Conservation (phyloP, 2,888 invertebrate species). For the Coronaproctus castanopsis region DNA sequence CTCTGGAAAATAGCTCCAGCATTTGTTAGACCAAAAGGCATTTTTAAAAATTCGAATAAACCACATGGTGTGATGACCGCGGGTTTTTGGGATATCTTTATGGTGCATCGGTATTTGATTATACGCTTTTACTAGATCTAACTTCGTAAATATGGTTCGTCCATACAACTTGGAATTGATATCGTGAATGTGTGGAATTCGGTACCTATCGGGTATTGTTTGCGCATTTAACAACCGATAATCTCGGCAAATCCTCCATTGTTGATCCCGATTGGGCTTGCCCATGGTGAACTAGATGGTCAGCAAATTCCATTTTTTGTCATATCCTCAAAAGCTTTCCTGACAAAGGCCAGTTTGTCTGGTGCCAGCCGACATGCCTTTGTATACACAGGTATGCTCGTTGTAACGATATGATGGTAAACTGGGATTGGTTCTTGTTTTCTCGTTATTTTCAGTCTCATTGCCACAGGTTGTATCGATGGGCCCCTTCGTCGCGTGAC, state of each 20-base stretch:
- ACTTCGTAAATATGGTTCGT: constrained; percentile 14
- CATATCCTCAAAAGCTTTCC: background rate
- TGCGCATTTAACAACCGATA: constrained; percentile 6
- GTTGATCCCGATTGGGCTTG: background rate
- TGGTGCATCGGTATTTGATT: constrained; percentile 20
- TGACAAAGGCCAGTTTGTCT: background rate
- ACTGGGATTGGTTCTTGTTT: background rate
- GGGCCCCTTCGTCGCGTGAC: no score
- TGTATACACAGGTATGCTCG: background rate
- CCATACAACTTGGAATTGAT: constrained; percentile 13
- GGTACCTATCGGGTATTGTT: constrained; percentile 8
- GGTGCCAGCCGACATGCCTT: background rate
- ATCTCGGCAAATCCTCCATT: constrained; percentile 5
- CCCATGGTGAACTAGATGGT: constrained; percentile 2
- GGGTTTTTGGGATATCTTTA: constrained; percentile 21
- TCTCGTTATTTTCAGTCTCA: no score
- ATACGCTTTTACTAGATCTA: constrained; percentile 18
- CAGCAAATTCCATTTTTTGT: background rate
- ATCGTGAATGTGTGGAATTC: constrained; percentile 8
- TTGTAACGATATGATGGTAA: constrained; percentile 5
- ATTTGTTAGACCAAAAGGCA: constrained; percentile 19
- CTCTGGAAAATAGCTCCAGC: constrained; percentile 15
- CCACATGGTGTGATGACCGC: constrained; percentile 21
- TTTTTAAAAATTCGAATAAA: constrained; percentile 16
- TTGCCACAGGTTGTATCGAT: no score